Conservation (phyloP, 2,113 vertebrate species). For the Sturnus vulgaris region DNA sequence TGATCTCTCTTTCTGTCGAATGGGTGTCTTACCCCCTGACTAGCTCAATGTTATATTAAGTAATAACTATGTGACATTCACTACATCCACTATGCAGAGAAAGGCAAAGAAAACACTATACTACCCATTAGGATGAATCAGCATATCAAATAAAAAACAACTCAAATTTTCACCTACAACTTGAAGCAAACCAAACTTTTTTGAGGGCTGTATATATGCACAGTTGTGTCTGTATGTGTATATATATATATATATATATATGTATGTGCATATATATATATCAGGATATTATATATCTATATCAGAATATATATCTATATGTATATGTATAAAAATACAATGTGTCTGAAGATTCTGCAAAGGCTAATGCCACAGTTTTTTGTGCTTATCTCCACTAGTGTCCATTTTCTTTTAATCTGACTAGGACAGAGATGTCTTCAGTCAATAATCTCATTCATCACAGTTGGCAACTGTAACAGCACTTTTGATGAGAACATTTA, state of each 20-base stretch:
- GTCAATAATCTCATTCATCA: constrained; percentile 14
- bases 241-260: fast-evolving
- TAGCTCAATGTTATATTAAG: neutral
- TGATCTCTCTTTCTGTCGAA: constrained; percentile 9
- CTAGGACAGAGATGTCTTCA: neutral
- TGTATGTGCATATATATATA: too few species aligned
- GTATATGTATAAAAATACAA: neutral
- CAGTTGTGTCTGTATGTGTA: fast-evolving
- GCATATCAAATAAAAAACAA: neutral
- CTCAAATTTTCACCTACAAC: neutral
- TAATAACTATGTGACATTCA: neutral
- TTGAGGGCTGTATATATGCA: neutral
- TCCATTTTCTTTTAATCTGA: neutral
- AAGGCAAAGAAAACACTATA: neutral
- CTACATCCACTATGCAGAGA: neutral
- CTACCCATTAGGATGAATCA: neutral
- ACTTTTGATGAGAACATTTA: neutral
- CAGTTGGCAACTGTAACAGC: neutral
- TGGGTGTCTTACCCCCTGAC: neutral
- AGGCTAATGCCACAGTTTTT: neutral
- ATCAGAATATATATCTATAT: neutral
- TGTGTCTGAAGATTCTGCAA: neutral
- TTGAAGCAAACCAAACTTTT: neutral
- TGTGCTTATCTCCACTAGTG: neutral
- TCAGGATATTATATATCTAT: too few species aligned